These are phyloP conservation scores for Chloromyia formosa DNA, from an alignment of 2,888 invertebrate genomes.

Conservation along the genomic window DNA sequence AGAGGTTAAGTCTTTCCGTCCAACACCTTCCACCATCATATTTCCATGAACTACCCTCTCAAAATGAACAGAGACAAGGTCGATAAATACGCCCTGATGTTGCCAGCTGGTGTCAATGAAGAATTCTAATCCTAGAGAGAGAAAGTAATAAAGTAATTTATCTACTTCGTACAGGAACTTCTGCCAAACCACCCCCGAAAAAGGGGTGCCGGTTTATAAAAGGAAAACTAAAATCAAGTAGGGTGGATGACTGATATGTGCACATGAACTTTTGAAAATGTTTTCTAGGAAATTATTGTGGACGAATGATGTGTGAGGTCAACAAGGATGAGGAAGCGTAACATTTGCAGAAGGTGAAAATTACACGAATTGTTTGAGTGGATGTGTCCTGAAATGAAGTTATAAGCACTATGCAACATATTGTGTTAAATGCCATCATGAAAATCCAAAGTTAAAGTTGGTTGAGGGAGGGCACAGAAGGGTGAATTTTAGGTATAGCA, in stretches of 20 bases:
- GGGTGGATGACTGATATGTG: slow-evolving; percentile 40
- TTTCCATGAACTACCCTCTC: not conserved
- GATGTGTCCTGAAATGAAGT: no score
- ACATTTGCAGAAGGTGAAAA: not conserved
- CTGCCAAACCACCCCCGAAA: not conserved
- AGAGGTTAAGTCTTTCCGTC: slow-evolving; percentile 38
- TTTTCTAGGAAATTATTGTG: not conserved
- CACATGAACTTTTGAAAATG: not conserved
- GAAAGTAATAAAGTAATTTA: slow-evolving; percentile 47
- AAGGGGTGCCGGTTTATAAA: not conserved
- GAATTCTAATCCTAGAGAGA: slow-evolving; percentile 26
- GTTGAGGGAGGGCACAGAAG: no score
- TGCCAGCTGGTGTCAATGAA: slow-evolving; percentile 38
- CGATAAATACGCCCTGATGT: slow-evolving; percentile 10
- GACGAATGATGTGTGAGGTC: not conserved
- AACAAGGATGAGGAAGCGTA: not conserved
- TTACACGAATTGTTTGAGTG: slow-evolving; percentile 22
- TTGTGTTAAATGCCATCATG: no score
- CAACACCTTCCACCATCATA: not conserved
- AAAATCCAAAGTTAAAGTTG: no score
- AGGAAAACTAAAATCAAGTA: not conserved
- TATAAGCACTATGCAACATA: no score
- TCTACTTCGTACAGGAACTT: slow-evolving; percentile 18
- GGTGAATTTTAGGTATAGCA: no score
- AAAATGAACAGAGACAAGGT: not conserved